phyloP scores from a whole-genome alignment of 2,113 vertebrate species.

The Cephalopholis sonnerati region DNA sequence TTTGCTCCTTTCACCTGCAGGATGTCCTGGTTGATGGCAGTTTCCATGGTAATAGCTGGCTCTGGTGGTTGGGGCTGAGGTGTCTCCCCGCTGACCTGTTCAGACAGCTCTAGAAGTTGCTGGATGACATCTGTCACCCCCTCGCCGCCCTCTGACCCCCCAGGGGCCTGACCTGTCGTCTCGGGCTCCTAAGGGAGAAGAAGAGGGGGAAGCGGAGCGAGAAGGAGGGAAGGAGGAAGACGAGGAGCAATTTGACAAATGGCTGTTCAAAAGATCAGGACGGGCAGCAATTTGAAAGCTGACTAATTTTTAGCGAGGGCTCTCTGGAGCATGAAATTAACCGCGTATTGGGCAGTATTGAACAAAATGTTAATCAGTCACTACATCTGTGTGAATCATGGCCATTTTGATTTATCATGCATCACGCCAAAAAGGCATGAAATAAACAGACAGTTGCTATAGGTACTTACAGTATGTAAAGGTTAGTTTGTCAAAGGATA shows the following conservation, averaged over 20 bases:
- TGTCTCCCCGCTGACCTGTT: conserved; percentile 91
- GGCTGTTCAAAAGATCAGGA: not conserved
- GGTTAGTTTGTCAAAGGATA: too few species aligned
- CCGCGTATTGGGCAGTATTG: not conserved
- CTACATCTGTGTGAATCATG: not conserved
- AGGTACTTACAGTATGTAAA: not conserved
- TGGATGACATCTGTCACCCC: conserved; percentile 97
- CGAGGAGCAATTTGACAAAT: not conserved
- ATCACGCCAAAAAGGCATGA: not conserved
- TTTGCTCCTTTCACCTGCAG: conserved; percentile 88
- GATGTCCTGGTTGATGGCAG: conserved; percentile 96
- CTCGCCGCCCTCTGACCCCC: conserved; percentile 87
- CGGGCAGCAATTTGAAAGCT: conserved; percentile 6
- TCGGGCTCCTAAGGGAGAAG: conserved; percentile 73
- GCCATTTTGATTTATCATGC: not conserved
- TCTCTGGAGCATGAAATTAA: conserved; percentile 25
- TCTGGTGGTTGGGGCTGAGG: conserved; percentile 86
- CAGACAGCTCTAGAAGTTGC: conserved; percentile 95
- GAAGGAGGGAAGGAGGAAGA: not conserved
- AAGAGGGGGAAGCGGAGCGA: not conserved
- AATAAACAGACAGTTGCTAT: not conserved
- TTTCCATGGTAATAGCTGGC: conserved; percentile 90
- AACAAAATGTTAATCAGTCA: not conserved
- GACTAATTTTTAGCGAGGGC: conserved; percentile 15
- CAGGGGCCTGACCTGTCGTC: conserved; percentile 63